phyloP scores from a whole-genome alignment of 2,888 invertebrate species.

The Caenorhabditis panamensis region DNA sequence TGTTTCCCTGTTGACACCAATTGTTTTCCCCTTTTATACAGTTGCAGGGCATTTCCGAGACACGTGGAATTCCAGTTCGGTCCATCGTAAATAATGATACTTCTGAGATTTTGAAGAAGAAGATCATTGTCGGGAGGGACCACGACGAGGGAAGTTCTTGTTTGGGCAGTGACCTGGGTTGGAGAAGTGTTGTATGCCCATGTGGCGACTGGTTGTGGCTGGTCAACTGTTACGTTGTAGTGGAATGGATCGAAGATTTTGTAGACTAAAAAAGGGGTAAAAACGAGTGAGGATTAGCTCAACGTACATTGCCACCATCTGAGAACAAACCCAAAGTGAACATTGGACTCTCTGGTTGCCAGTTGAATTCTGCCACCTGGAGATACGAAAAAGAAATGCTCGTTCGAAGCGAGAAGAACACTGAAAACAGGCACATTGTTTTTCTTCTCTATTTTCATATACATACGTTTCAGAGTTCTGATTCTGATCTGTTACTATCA shows the following conservation, averaged over 20 bases:
- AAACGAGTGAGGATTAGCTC: neutral
- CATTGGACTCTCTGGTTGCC: slow-evolving; percentile 18
- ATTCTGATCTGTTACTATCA: slow-evolving; percentile 26
- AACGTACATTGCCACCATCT: slow-evolving; percentile 24
- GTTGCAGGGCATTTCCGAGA: slow-evolving; percentile 32
- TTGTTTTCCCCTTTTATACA: neutral
- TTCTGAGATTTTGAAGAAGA: slow-evolving; percentile 4
- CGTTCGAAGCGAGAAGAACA: slow-evolving; percentile 1
- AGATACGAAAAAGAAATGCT: slow-evolving; percentile 33
- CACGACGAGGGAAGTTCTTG: slow-evolving; percentile 29
- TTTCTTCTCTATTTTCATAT: no score
- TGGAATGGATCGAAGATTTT: neutral
- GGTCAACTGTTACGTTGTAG: neutral
- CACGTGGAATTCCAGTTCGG: slow-evolving; percentile 32
- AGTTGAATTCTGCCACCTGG: slow-evolving; percentile 14
- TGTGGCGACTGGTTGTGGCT: slow-evolving; percentile 7
- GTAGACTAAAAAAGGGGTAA: neutral
- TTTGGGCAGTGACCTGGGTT: slow-evolving; percentile 28
- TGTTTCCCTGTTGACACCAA: slow-evolving; percentile 36
- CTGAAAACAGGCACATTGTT: no score
- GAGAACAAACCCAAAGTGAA: slow-evolving; percentile 22
- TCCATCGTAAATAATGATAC: slow-evolving; percentile 38
- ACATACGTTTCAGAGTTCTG: slow-evolving; percentile 19
- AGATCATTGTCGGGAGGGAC: slow-evolving; percentile 22
- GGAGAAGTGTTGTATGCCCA: slow-evolving; percentile 15